Percentiles rank a stretch among this genome's conserved stretches.
Evolutionary conservation across 2,888 invertebrate genomes (phyloP).

Genomic region (Uloborus plumipes): DNA sequence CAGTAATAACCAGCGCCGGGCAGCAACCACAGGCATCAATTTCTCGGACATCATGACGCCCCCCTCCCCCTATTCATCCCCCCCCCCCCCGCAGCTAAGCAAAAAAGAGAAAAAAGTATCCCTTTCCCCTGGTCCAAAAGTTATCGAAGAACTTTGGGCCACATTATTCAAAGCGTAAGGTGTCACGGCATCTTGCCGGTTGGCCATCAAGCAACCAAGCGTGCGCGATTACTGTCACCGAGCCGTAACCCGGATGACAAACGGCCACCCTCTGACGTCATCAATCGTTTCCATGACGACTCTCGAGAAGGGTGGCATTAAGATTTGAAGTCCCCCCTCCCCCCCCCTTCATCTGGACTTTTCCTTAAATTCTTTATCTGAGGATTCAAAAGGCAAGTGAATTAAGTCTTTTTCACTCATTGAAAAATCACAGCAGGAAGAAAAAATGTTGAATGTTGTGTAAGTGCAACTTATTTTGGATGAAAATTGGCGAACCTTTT

Average conservation of each 20-base stretch:
- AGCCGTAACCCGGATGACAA: constrained; percentile 63
- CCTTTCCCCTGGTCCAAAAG: constrained; percentile 32
- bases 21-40: constrained; percentile 43
- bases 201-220: constrained; percentile 59
- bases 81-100: not conserved
- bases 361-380: constrained; percentile 55
- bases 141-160: constrained; percentile 31
- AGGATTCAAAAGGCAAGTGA: constrained; percentile 30
- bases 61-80: constrained; percentile 3
- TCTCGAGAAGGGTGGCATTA: constrained; percentile 55
- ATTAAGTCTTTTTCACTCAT: too few relatives aligned
- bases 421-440: too few relatives aligned
- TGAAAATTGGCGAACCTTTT: too few relatives aligned
- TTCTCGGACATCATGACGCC: constrained; percentile 58
- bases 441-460: too few relatives aligned
- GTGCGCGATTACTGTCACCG: constrained; percentile 63
- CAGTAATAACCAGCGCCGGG: constrained; percentile 46
- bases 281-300: constrained; percentile 64
- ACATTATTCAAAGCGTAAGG: constrained; percentile 64
- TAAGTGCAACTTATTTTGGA: too few relatives aligned
- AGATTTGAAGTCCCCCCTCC: constrained; percentile 30
- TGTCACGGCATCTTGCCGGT: constrained; percentile 62
- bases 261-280: constrained; percentile 62
- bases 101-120: constrained; percentile 18
- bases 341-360: constrained; percentile 32